phyloP scores from a whole-genome alignment of 2,113 vertebrate genomes.

The Melanerpes aurifrons region DNA sequence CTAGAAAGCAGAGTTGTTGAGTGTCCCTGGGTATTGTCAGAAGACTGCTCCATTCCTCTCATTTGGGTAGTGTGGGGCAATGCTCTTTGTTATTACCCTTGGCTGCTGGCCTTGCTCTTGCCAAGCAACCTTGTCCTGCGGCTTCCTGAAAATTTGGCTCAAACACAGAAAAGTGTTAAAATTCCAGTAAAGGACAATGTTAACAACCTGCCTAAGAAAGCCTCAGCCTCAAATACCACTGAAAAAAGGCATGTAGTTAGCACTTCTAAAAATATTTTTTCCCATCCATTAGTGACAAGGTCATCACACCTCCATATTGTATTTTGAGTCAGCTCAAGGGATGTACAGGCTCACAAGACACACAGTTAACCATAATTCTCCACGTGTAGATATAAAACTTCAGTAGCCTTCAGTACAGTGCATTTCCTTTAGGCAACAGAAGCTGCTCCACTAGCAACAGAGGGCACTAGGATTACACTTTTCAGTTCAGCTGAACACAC shows the following conservation, averaged over 20 bases:
- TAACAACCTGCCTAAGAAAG: background rate
- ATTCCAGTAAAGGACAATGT: background rate
- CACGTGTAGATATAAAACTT: background rate
- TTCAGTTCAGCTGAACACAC: background rate
- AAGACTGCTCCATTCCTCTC: background rate
- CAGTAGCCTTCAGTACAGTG: background rate
- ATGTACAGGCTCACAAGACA: background rate
- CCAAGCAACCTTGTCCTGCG: background rate
- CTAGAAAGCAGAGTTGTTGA: background rate
- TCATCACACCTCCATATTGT: background rate
- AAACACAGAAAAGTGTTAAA: background rate
- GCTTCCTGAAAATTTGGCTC: background rate
- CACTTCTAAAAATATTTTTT: background rate
- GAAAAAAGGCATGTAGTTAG: background rate
- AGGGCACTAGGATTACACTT: background rate
- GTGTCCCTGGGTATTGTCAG: background rate
- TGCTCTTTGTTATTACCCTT: background rate
- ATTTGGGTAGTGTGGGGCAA: background rate
- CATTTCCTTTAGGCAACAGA: background rate
- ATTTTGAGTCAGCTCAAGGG: background rate
- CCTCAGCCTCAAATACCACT: background rate
- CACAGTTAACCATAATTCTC: background rate
- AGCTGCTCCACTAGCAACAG: background rate
- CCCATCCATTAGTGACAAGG: background rate
- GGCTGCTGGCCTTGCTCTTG: background rate